A percentile compares a stretch with the other conserved stretches of the same genome.
These are phyloP conservation scores for Zonitis immaculata DNA, from an alignment of 2,888 invertebrate genomes.

Conservation along the genomic window DNA sequence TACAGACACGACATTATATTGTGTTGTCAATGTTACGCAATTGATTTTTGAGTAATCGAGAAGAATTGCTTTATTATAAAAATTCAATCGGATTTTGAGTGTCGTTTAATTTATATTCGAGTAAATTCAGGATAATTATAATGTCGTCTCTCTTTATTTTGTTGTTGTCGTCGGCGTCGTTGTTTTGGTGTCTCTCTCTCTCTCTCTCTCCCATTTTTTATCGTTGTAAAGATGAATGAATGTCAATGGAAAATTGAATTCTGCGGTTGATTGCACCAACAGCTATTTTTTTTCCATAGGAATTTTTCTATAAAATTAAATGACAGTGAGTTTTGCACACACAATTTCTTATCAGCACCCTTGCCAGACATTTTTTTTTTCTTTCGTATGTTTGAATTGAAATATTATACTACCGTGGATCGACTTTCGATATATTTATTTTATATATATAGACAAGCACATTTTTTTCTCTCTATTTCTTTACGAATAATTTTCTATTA, in stretches of 20 bases:
- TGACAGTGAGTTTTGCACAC: constrained; percentile 39
- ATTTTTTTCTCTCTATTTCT: too few relatives aligned
- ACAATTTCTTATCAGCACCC: constrained; percentile 41
- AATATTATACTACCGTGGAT: constrained; percentile 33
- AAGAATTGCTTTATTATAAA: too few relatives aligned
- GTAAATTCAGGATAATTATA: too few relatives aligned
- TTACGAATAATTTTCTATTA: too few relatives aligned
- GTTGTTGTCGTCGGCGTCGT: too few relatives aligned
- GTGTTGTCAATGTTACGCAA: too few relatives aligned
- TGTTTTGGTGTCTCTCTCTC: background rate
- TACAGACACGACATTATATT: too few relatives aligned
- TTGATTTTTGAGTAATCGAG: too few relatives aligned
- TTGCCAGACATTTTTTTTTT: constrained; percentile 34
- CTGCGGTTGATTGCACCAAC: constrained; percentile 63
- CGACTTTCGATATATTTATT: constrained; percentile 25
- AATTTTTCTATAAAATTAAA: constrained; percentile 43
- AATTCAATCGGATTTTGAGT: too few relatives aligned
- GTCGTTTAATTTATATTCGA: too few relatives aligned
- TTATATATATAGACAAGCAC: too few relatives aligned
- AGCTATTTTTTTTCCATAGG: constrained; percentile 42
- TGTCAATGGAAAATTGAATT: constrained; percentile 66
- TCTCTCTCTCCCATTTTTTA: background rate
- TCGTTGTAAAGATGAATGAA: background rate
- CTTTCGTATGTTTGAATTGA: constrained; percentile 17
- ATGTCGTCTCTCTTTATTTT: too few relatives aligned